phyloP scores from a whole-genome alignment of 2,888 invertebrate genomes.

The Choreutis nemorana region DNA sequence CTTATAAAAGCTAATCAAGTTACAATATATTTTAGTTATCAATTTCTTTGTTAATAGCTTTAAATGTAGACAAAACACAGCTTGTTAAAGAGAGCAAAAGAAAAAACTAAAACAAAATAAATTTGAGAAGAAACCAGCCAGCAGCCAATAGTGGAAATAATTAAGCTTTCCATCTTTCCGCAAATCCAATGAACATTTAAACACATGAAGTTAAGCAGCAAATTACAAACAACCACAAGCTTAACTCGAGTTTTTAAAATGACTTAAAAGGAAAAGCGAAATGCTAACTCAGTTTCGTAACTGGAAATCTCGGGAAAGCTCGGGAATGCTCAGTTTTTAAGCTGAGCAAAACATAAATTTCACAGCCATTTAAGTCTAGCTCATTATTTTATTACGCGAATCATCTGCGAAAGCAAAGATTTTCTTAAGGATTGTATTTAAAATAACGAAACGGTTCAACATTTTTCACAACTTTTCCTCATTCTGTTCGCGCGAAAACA shows the following conservation, averaged over 20 bases:
- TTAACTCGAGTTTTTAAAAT: conserved; percentile 33
- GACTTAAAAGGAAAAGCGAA: conserved; percentile 32
- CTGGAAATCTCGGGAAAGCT: conserved; percentile 46
- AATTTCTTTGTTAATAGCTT: too few species aligned
- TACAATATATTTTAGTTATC: too few species aligned
- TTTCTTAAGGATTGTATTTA: conserved; percentile 15
- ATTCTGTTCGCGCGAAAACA: too few species aligned
- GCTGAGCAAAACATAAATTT: conserved; percentile 59
- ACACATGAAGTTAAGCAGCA: conserved; percentile 19
- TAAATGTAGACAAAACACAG: too few species aligned
- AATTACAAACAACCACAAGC: conserved; percentile 36
- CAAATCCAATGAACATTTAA: conserved; percentile 21
- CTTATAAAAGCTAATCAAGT: too few species aligned
- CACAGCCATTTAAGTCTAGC: conserved; percentile 56
- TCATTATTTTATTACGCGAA: conserved; percentile 56
- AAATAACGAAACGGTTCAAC: conserved; percentile 1
- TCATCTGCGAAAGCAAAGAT: conserved; percentile 31
- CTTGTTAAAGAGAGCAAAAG: too few species aligned
- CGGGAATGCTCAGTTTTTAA: conserved; percentile 52
- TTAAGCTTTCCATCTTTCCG: too few species aligned
- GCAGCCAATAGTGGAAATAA: too few species aligned
- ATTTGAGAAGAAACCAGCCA: too few species aligned
- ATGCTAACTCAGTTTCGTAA: conserved; percentile 46
- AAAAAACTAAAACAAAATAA: too few species aligned
- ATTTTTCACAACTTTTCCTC: too few species aligned